Evolutionary conservation across 1,140 invertebrate species (phyloP), one percentile per base, ranked within the genome.

Genomic region (Tribolium castaneum): DNA sequence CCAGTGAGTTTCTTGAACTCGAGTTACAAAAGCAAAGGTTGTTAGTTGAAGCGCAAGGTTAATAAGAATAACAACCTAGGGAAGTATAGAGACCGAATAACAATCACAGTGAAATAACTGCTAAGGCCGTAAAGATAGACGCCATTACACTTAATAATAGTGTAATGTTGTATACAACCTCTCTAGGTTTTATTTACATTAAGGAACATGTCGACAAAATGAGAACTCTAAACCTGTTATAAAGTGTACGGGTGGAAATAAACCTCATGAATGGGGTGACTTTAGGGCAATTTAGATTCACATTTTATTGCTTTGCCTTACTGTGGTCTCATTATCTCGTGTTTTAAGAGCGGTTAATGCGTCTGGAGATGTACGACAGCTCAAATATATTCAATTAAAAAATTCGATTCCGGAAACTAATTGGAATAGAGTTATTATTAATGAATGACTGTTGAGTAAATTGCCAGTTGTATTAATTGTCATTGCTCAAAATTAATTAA

Each of bases 271-370:
- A 59, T 59, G 54, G 54, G 54, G 54, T 59, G 54, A 59, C 22
- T 59, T 59, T 14, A 59, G 6, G 54, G 54, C 22, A 59, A 59
- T 59, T 59, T 30, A 22, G 54, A 59, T 22, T 59, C 54, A 59
- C 16, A 25, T 59, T 52, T 59, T 59, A 59, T 59, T 59, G 10
- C 54, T 59, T 66, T 66, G 59, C 30, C n/a, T 66, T 35, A 66
- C 51, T 52, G 51, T 16, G 51, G 13, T 13, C 16, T 52, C 51
- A 52, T 52, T 52, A 45, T 45, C 39, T 45, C 39, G 39, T 45
- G 51, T 52, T 16, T 19, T 52, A 52, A 52, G 16, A 19, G 51
- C 13, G 16, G 10, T 52, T 52, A 19, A 52, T 52, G 51, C 13
- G 51, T 52, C 51, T 52, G 13, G 16, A 13, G 16, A 52, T 45